Evolutionary conservation across 2,888 invertebrate genomes (phyloP).

Genomic region (Rosalia funebris): DNA sequence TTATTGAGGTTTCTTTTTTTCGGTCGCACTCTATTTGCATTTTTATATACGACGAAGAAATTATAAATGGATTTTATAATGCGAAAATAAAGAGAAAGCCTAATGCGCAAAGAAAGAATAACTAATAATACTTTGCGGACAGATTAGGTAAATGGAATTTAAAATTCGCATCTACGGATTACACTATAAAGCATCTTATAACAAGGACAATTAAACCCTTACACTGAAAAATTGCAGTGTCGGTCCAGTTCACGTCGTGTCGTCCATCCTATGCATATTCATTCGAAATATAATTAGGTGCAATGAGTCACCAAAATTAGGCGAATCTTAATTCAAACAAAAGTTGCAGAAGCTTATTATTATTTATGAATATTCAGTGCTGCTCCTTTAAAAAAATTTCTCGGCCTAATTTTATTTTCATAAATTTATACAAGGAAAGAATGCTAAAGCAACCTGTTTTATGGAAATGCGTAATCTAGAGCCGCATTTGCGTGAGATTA

Average conservation of each 20-base stretch:
- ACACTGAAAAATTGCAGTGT: no score
- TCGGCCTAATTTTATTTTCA: neutral
- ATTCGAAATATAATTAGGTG: conserved; percentile 5
- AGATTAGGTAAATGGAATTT: no score
- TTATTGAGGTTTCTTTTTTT: no score
- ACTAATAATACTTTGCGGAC: no score
- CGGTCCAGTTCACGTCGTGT: no score
- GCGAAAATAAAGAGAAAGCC: no score
- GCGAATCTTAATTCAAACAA: neutral
- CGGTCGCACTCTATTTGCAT: no score
- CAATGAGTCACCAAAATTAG: conserved; percentile 6
- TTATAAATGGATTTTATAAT: no score
- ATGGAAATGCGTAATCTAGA: neutral
- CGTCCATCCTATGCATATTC: conserved; percentile 14
- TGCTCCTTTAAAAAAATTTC: neutral
- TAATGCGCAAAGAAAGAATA: no score
- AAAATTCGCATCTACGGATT: no score
- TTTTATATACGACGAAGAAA: no score
- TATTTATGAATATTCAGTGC: conserved; percentile 18
- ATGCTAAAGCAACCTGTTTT: neutral
- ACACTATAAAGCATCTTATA: no score
- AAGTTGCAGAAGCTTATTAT: conserved; percentile 5
- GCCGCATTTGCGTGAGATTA: neutral
- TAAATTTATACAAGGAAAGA: neutral
- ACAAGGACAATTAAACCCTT: conserved; percentile 15